Evolutionary conservation across 2,797 vertebrate genomes (phyloP), one percentile per base, ranked within the genome.

Genomic region (Acrossocheilus wenchowensis): DNA sequence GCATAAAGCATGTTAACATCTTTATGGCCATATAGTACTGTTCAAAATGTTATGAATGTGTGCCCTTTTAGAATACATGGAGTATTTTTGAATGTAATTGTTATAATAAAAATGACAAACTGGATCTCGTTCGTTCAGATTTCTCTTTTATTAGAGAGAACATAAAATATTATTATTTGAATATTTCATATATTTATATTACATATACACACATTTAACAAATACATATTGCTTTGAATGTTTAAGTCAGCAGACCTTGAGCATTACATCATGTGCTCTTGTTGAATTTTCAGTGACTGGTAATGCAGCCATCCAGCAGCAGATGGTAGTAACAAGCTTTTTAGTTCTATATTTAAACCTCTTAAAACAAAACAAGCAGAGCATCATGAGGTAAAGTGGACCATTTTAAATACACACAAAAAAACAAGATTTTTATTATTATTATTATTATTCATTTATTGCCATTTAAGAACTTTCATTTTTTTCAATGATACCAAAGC

Each of bases 11-110:
- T 88, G 87, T 86, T 78, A 50, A 73, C 64, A 68, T 39, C 19
- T 34, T 57, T 78, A 82, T 52, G 36, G 23, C 69, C 36, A 36
- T 78, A 82, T 60, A 50, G 36, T 66, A 83, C 43, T 79, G 14
- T 71, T 68, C 9, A 45, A 68, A 69, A 83, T 80, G n/a, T 39
- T 60, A 85, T 68, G 36, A 78, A 75, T 74, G 57, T 75, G 39
- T 84, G 78, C 43, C 57, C 74, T 52, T 84, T 84, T 84, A 78
- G 62, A 81, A 66, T 69, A 73, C 43, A 81, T 83, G 81, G 26
- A 43, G 30, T 85, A 78, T 87, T 84, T 88, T 74, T 85, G n/a
- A 78, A 81, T 78, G 78, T 71, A 54, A 78, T 88, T 72, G 66
- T 88, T 21, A 54, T 68, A 68, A 41, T 84, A 77, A 84, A 84